A percentile compares a stretch with the other conserved stretches of the same genome.
phyloP scores from a whole-genome alignment of 2,113 vertebrate genomes.

The Acinonyx jubatus region DNA sequence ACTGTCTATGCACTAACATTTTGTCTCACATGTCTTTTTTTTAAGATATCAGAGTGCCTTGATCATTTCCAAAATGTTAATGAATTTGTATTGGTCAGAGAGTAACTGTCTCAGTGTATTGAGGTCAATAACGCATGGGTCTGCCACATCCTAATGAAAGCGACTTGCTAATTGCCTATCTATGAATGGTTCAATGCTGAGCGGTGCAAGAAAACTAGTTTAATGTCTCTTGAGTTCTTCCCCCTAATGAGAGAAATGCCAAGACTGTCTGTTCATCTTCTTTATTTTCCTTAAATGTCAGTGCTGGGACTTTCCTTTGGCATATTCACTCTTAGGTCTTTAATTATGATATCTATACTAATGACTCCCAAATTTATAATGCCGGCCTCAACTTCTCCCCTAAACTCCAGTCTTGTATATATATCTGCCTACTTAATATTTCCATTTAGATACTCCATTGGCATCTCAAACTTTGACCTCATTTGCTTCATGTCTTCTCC shows the following conservation, averaged over 20 bases:
- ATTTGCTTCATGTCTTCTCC: neutral
- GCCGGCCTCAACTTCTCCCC: neutral
- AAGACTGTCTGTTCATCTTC: neutral
- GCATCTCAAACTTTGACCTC: neutral
- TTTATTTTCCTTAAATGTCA: conserved; percentile 1
- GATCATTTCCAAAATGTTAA: neutral
- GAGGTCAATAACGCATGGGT: neutral
- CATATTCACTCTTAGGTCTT: neutral
- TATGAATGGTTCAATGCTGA: neutral
- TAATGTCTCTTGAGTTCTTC: neutral
- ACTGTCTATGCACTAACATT: neutral
- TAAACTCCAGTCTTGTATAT: neutral
- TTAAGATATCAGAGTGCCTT: neutral
- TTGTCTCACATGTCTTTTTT: neutral
- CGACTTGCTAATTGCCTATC: neutral
- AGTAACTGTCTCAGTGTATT: neutral
- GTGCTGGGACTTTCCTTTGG: neutral
- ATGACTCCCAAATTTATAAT: neutral
- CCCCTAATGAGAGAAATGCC: neutral
- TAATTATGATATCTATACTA: neutral
- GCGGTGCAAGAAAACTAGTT: neutral
- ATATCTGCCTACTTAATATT: neutral
- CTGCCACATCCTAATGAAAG: neutral
- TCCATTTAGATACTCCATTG: neutral
- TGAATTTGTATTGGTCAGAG: neutral